Base-by-base conservation (phyloP, 2,797 vertebrate species). In the Arnoldichthys spilopterus region DNA sequence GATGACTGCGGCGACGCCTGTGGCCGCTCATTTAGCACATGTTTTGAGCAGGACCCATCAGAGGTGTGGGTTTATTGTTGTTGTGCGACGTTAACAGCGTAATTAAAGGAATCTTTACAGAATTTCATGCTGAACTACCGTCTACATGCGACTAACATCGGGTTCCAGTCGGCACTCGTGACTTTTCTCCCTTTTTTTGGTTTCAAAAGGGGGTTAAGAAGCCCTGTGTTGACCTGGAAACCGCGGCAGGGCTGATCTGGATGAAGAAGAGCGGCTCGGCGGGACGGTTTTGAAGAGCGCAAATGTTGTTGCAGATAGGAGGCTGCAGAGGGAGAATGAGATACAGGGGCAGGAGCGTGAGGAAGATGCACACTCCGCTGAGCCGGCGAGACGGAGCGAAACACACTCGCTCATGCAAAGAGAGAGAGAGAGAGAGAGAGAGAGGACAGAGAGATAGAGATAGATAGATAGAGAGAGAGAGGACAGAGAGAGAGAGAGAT, bases 281-380 rank as follows among this genome's bases (percentile, higher is more conserved):
- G 62, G 56, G 66, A 63, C 76, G 58, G 58, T 58, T 61, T 61
- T 61, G 59, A 61, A 61, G 30, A 61, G 40, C 67, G 70, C 51
- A 77, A 69, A 74, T 56, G 51, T 30, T 66, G 43, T 67, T 22
- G 34, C 53, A 81, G 75, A 84, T 72, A 61, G 28, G 28, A 78
- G 54, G 51, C 47, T 47, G 59, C 15, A 54, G 51, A 34, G 45
- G 51, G 63, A 78, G 68, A 78, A 75, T 58, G 75, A 76, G 68
- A 47, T 68, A 75, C 24, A 75, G 47, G 24, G 49, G 59, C 16
- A 68, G 9, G 49, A 37, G 63, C 62, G 53, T 67, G 61, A n/a
- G 69, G 69, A 32, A 81, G 63, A 70, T 61, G 45, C 59, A 70
- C 63, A 74, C 37, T 32, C 67, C 26, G 30, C 56, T 40, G 56